These are phyloP conservation scores for Lepidostoma basale DNA, from an alignment of 1,140 invertebrate genomes.

Conservation along the genomic window DNA sequence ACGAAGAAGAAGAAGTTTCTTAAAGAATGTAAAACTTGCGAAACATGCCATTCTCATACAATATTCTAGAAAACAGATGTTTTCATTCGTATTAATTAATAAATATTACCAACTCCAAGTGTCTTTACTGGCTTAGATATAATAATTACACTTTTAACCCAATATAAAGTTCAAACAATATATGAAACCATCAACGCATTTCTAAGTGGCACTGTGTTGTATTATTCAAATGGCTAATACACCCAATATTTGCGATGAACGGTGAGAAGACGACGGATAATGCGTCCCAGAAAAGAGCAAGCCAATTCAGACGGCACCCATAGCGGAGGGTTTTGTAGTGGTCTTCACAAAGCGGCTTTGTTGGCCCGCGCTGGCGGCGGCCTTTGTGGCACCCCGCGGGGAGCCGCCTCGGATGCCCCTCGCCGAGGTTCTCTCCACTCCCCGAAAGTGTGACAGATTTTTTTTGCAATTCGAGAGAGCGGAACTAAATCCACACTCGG, in stretches of 20 bases:
- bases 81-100: no score
- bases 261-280: slow-evolving; percentile 1
- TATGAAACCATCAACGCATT: no score
- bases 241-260: background rate
- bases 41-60: no score
- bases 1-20: no score
- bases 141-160: no score
- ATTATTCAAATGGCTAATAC: no score
- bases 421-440: background rate
- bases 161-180: no score
- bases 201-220: no score
- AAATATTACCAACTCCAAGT: no score
- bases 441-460: background rate
- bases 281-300: slow-evolving; percentile 16
- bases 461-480: slow-evolving; percentile 19
- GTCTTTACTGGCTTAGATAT: no score
- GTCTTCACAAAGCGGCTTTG: slow-evolving; percentile 6
- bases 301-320: slow-evolving; percentile 6
- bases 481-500: background rate
- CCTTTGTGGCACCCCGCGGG: slow-evolving; percentile 15
- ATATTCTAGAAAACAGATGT: no score
- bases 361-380: slow-evolving; percentile 1
- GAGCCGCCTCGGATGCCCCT: background rate
- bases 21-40: no score
- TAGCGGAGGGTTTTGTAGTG: slow-evolving; percentile 6